These are phyloP conservation scores for Caenorhabditis sp. DNA, from an alignment of 2,888 invertebrate genomes.

Conservation along the genomic window DNA sequence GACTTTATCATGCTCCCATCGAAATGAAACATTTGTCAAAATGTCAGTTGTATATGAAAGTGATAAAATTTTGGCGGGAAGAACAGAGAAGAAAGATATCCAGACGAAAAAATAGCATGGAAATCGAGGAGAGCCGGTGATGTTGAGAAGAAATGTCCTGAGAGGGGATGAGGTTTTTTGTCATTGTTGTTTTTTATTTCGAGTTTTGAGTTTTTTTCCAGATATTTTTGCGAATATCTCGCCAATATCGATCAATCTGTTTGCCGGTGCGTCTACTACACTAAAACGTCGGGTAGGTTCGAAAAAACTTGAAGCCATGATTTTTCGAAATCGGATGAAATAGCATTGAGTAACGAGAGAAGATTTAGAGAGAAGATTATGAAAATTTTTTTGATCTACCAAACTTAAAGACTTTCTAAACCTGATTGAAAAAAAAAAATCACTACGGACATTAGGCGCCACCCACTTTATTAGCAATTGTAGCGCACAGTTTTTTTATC, in stretches of 20 bases:
- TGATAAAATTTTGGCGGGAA: background rate
- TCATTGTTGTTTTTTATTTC: background rate
- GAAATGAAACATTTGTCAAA: conserved; percentile 1
- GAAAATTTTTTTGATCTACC: too few relatives aligned
- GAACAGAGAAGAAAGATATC: background rate
- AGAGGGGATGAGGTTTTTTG: background rate
- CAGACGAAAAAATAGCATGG: background rate
- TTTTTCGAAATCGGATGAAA: background rate
- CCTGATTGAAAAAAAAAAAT: too few relatives aligned
- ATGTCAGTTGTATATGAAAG: conserved; percentile 1
- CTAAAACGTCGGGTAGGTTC: conserved; percentile 51
- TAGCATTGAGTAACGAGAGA: too few relatives aligned
- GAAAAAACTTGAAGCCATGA: background rate
- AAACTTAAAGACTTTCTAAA: too few relatives aligned
- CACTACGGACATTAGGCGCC: too few relatives aligned
- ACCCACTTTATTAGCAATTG: too few relatives aligned
- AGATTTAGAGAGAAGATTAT: too few relatives aligned
- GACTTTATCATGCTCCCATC: background rate
- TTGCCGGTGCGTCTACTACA: conserved; percentile 62
- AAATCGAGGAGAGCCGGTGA: background rate
- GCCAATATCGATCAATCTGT: conserved; percentile 46
- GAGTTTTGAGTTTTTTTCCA: background rate
- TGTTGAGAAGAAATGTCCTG: background rate
- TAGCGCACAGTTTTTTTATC: too few relatives aligned
- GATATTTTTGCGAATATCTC: conserved; percentile 8